These are phyloP conservation scores for human (Homo sapiens) DNA, from an alignment of 2,113 vertebrate species.

Conservation along the genomic window DNA sequence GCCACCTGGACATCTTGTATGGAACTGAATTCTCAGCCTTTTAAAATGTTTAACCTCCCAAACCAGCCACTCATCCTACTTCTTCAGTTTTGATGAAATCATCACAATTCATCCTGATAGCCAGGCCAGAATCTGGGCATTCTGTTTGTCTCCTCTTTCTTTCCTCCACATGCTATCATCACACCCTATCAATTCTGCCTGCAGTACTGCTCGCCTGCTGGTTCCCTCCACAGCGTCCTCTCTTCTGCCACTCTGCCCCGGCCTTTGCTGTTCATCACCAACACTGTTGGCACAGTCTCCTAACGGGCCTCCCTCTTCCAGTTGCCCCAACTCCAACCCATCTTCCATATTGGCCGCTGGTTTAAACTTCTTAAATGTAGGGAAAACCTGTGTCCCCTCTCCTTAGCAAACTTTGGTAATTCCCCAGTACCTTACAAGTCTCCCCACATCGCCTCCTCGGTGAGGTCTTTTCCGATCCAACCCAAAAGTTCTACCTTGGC, in stretches of 20 bases:
- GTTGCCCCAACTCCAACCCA: not conserved
- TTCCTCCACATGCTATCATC: rapidly evolving
- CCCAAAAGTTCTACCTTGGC: not conserved
- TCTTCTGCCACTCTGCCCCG: not conserved
- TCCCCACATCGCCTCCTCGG: not conserved
- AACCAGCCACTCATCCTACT: not conserved
- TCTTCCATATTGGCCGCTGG: not conserved
- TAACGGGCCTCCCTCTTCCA: not conserved
- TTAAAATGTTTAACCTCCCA: not conserved
- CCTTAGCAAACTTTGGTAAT: not conserved
- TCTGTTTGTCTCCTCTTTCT: not conserved
- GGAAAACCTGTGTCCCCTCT: not conserved
- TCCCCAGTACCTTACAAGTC: not conserved
- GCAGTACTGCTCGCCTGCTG: rapidly evolving
- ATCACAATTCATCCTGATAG: not conserved
- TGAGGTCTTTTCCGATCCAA: not conserved
- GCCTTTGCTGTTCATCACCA: not conserved
- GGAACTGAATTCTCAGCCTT: not conserved
- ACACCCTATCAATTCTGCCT: too few relatives aligned
- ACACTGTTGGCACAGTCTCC: not conserved
- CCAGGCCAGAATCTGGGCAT: too few relatives aligned
- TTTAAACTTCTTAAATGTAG: not conserved
- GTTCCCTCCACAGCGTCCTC: not conserved
- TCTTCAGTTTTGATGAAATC: not conserved
- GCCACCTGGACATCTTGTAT: not conserved